Evolutionary conservation across 2,113 vertebrate genomes (phyloP), one percentile per base, ranked within the genome.

Genomic region (Junco hyemalis): DNA sequence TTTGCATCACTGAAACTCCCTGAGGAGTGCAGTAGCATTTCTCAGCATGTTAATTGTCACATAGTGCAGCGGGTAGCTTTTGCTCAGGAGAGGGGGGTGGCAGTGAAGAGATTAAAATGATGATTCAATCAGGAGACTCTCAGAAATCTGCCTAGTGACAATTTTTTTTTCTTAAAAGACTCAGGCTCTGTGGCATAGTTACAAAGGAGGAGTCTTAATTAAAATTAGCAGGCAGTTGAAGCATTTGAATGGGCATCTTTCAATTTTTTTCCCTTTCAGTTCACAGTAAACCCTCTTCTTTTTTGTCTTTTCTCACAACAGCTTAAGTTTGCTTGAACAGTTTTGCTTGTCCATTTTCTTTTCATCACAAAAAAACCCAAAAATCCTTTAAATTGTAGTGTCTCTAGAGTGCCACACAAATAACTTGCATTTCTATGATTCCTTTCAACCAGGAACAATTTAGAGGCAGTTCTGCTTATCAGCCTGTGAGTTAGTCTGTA

Each of bases 151-250:
- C 93, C 90, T 94, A 91, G 95, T 93, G 95, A 96, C 88, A 90
- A 57, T 51, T 60, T 79, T 85, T 85, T 91, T 79, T 93, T n/a
- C 35, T 89, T 57, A 19, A 4, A 84, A 86, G 90, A 60, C 71
- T 90, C 56, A 19, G 63, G 68, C 90, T 94, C 72, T 94, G 74
- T 94, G 85, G 74, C 81, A 72, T 63, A 86, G 85, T 92, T 97
- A 96, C 85, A 90, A 95, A 95, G 92, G 85, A 95, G 88, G 88
- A 86, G 51, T 59, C 92, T 96, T 95, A 96, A 97, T 95, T 95
- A 96, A 97, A 95, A 96, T 95, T 96, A 95, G 90, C 81, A 93
- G 88, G 40, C 92, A 96, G 92, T 96, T 63, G 92, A 96, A 92
- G 93, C 76, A 56, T 90, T 80, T 97, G 93, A 95, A 95, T 92